Evolutionary conservation across 2,888 invertebrate genomes (phyloP).

Genomic region (Tachina lurida): DNA sequence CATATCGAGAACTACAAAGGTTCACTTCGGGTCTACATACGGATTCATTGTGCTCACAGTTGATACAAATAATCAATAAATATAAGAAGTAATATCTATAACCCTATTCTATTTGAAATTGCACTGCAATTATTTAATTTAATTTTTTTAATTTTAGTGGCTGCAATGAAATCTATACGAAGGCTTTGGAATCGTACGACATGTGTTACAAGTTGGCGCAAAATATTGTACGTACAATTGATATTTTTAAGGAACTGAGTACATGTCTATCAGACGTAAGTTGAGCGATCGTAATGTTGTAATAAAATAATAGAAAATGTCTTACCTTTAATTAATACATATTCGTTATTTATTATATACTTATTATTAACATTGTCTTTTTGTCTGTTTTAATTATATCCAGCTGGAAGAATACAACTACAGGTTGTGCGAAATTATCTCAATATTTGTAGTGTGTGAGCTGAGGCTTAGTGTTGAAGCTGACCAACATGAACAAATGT

Average conservation of each 20-base stretch:
- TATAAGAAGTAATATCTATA: slow-evolving; percentile 57
- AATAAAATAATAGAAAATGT: neutral
- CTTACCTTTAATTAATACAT: neutral
- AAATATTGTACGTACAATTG: slow-evolving; percentile 58
- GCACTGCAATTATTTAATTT: neutral
- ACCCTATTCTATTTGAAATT: neutral
- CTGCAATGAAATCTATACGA: slow-evolving; percentile 45
- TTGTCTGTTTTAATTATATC: neutral
- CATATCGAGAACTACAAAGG: slow-evolving; percentile 54
- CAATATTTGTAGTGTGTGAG: slow-evolving; percentile 77
- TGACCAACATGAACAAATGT: slow-evolving; percentile 69
- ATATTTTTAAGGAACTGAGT: slow-evolving; percentile 57
- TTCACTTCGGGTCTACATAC: slow-evolving; percentile 30
- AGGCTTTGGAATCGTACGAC: slow-evolving; percentile 47
- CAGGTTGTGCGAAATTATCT: slow-evolving; percentile 76
- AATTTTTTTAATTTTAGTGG: slow-evolving; percentile 41
- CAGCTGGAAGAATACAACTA: slow-evolving; percentile 70
- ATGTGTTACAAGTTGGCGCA: slow-evolving; percentile 42
- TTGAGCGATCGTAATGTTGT: neutral
- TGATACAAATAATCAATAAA: slow-evolving; percentile 61
- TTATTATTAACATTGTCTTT: too few relatives aligned
- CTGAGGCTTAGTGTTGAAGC: slow-evolving; percentile 74
- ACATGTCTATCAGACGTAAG: slow-evolving; percentile 60
- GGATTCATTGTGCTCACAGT: slow-evolving; percentile 6
- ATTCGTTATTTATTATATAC: neutral